A percentile compares a stretch with the other conserved stretches of the same genome.
These are phyloP conservation scores for Electrophaes corylata DNA, from an alignment of 2,888 invertebrate genomes.

Conservation along the genomic window DNA sequence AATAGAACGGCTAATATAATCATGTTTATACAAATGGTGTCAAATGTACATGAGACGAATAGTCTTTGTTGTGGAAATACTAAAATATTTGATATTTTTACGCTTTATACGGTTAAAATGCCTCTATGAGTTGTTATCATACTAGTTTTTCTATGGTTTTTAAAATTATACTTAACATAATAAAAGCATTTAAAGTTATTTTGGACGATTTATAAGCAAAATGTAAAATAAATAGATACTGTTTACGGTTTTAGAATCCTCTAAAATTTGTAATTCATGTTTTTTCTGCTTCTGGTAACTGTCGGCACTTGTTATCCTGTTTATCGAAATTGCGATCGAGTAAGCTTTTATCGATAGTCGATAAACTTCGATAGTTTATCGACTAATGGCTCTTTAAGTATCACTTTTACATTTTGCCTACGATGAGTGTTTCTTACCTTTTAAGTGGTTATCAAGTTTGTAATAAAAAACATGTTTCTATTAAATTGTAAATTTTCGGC, in stretches of 20 bases:
- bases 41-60: constrained; percentile 43
- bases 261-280: background rate
- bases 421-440: background rate
- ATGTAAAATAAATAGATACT: background rate
- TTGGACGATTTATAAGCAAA: background rate
- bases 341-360: constrained; percentile 42
- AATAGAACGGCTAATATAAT: constrained; percentile 61
- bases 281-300: constrained; percentile 22
- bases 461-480: background rate
- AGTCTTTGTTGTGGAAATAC: constrained; percentile 30
- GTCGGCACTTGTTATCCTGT: constrained; percentile 31
- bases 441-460: background rate
- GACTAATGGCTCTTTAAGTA: constrained; percentile 25
- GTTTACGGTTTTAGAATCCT: background rate
- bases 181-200: background rate
- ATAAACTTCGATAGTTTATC: constrained; percentile 35
- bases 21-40: constrained; percentile 57
- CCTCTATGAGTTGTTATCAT: background rate
- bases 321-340: constrained; percentile 44
- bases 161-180: background rate
- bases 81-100: constrained; percentile 28
- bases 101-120: constrained; percentile 25
- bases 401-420: constrained; percentile 18
- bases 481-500: too few relatives aligned
- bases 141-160: background rate